Percentiles rank a stretch among this genome's conserved stretches.
These are phyloP conservation scores for Malacoraja senta DNA, from an alignment of 2,797 vertebrate species.

Conservation along the genomic window DNA sequence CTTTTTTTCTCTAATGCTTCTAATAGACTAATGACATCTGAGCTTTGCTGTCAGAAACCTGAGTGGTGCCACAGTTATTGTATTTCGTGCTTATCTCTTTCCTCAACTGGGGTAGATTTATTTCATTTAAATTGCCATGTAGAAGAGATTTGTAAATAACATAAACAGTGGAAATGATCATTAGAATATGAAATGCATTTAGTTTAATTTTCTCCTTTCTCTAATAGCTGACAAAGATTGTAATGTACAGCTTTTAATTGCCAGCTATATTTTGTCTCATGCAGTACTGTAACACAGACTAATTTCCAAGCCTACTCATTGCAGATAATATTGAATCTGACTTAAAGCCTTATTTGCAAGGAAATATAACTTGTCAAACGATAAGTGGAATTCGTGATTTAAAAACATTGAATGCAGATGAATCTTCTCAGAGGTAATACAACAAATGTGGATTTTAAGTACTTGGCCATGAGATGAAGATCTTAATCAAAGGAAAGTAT, in stretches of 20 bases:
- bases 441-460: neutral
- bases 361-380: conserved; percentile 34
- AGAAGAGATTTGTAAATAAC: neutral
- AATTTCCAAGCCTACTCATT: neutral
- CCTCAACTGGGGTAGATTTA: neutral
- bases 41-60: neutral
- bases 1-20: neutral
- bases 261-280: neutral
- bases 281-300: neutral
- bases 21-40: neutral
- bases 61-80: neutral
- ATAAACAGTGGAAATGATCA: too few relatives aligned
- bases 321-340: conserved; percentile 1
- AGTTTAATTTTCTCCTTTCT: conserved; percentile 14
- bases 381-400: neutral
- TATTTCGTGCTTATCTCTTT: neutral
- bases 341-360: neutral
- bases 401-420: neutral
- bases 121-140: neutral
- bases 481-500: neutral
- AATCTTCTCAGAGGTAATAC: neutral
- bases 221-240: neutral
- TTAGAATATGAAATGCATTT: neutral
- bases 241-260: neutral
- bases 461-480: neutral